These are phyloP conservation scores for Catalaphyllia jardinei DNA, from an alignment of 64 coral and sea anemone genomes.

Conservation along the genomic window DNA sequence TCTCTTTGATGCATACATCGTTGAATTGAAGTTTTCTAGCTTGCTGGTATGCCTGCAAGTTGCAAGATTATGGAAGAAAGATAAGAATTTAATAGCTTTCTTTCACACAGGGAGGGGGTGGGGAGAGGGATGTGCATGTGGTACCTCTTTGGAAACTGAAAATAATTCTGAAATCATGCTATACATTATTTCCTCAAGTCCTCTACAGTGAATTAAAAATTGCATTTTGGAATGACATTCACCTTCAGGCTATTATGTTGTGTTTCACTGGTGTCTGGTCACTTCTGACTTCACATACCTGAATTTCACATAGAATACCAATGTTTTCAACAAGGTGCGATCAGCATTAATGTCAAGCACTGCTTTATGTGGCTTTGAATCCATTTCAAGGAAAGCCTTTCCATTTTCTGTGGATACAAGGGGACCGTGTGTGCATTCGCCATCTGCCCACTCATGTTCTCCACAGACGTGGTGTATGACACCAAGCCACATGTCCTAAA, in stretches of 20 bases:
- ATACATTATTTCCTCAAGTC: no score
- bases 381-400: slow-evolving; percentile 50
- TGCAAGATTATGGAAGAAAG: no score
- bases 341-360: slow-evolving; percentile 43
- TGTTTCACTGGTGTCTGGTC: neutral
- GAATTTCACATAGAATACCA: slow-evolving; percentile 53
- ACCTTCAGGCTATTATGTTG: neutral
- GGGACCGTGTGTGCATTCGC: slow-evolving; percentile 63
- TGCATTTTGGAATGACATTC: neutral
- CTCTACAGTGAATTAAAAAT: no score
- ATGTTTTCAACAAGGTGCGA: slow-evolving; percentile 44
- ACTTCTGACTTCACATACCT: slow-evolving; percentile 30
- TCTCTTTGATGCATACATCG: slow-evolving; percentile 40
- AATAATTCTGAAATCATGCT: no score
- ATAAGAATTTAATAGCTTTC: no score
- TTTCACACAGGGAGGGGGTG: no score
- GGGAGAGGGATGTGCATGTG: no score
- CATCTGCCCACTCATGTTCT: slow-evolving; percentile 78
- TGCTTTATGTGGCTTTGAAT: slow-evolving; percentile 64
- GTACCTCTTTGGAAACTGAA: no score
- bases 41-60: slow-evolving; percentile 28
- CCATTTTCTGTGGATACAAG: slow-evolving; percentile 36
- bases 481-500: slow-evolving; percentile 70
- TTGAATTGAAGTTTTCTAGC: slow-evolving; percentile 34
- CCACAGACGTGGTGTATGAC: slow-evolving; percentile 65